These are phyloP conservation scores for Geotrupes spiniger DNA, from an alignment of 2,888 invertebrate species.

Conservation along the genomic window DNA sequence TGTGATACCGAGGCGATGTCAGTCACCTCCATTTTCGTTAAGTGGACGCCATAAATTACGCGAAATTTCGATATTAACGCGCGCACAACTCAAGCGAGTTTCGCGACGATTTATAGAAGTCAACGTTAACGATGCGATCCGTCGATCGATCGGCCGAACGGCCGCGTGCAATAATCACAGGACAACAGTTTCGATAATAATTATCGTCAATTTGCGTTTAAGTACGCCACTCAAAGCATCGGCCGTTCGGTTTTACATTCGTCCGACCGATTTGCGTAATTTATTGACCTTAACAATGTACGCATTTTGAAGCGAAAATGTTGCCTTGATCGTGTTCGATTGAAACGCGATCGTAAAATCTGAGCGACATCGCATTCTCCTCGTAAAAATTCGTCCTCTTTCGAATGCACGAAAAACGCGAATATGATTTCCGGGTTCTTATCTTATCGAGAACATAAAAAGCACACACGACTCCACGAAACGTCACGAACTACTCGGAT, in stretches of 20 bases:
- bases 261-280: slow-evolving; percentile 3
- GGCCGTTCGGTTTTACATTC: neutral
- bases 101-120: slow-evolving; percentile 5
- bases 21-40: too few species aligned
- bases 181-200: slow-evolving; percentile 22
- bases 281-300: slow-evolving; percentile 6
- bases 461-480: too few species aligned
- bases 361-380: too few species aligned
- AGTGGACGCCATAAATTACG: too few species aligned
- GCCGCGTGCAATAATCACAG: slow-evolving; percentile 5
- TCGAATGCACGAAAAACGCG: too few species aligned
- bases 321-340: slow-evolving; percentile 5
- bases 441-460: too few species aligned
- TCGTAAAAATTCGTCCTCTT: too few species aligned
- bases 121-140: slow-evolving; percentile 11
- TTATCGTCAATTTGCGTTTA: slow-evolving; percentile 22
- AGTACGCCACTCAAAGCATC: slow-evolving; percentile 19
- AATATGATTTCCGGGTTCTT: too few species aligned
- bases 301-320: slow-evolving; percentile 7
- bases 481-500: too few species aligned
- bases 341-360: slow-evolving; percentile 5
- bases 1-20: too few species aligned
- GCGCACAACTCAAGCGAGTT: too few species aligned
- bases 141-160: neutral
- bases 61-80: too few species aligned